Evolutionary conservation across 2,797 vertebrate genomes (phyloP).

Genomic region (Crocodylus rhombifer): DNA sequence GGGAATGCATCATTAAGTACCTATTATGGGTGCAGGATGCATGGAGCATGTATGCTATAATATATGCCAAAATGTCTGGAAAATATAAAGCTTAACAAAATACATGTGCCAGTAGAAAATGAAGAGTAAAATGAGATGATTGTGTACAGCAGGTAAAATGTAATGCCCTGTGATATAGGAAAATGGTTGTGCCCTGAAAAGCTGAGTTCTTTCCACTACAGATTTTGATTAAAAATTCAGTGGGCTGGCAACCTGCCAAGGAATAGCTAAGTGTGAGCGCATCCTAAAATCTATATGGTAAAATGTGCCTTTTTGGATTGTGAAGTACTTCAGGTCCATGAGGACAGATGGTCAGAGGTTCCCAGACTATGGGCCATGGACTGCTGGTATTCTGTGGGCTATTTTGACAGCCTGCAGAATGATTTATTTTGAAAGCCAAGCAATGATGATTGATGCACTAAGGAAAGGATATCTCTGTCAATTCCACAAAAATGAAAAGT

Average conservation of each 20-base stretch:
- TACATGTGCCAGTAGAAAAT: no score
- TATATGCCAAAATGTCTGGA: no score
- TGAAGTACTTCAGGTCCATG: neutral
- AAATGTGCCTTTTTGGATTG: neutral
- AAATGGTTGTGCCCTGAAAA: neutral
- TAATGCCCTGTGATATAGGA: neutral
- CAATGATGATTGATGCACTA: neutral
- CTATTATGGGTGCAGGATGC: no score
- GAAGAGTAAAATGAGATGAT: neutral
- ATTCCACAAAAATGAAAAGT: fast-evolving
- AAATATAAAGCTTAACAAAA: no score
- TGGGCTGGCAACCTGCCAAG: neutral
- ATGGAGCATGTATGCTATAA: no score
- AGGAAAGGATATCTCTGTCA: neutral
- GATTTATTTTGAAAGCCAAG: neutral
- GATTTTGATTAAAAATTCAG: neutral
- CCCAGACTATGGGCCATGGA: neutral
- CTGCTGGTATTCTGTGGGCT: neutral
- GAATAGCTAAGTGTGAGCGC: neutral
- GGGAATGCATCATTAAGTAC: no score
- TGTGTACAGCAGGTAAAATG: neutral
- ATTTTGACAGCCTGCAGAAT: neutral
- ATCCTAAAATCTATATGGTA: neutral
- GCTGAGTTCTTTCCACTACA: neutral
- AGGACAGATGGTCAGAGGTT: neutral